These are phyloP conservation scores for Stichodactyla mertensii DNA, from an alignment of 64 coral and sea anemone species.

Conservation along the genomic window DNA sequence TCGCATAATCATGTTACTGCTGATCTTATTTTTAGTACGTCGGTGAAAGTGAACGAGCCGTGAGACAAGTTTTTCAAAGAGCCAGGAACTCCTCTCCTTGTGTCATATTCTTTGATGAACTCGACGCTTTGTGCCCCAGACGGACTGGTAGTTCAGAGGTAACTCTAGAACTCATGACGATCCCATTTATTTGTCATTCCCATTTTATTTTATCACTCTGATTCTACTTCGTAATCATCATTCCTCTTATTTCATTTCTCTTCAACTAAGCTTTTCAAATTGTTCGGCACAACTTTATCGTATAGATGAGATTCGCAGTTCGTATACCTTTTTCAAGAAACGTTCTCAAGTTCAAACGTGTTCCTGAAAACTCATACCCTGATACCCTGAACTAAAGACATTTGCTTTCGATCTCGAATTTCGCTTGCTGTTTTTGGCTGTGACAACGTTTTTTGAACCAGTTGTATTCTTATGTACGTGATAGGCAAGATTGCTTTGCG, in stretches of 20 bases:
- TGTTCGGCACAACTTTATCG: no score
- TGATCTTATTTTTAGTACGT: constrained; percentile 68
- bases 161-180: neutral
- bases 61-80: constrained; percentile 93
- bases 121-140: constrained; percentile 90
- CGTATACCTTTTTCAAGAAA: no score
- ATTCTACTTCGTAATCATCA: neutral
- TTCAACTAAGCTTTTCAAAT: no score
- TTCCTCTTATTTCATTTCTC: neutral
- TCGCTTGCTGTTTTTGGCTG: no score
- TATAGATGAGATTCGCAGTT: no score
- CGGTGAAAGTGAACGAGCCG: constrained; percentile 92
- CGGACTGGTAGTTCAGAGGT: constrained; percentile 89
- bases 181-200: neutral
- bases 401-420: no score
- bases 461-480: no score
- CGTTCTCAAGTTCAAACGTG: no score
- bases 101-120: constrained; percentile 97
- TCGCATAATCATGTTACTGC: neutral
- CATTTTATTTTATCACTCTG: neutral
- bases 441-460: no score
- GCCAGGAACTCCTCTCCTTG: constrained; percentile 93
- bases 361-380: no score
- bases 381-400: no score
- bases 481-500: no score